Conservation (phyloP, 2,113 vertebrate genomes). For the Nyctibius bracteatus region DNA sequence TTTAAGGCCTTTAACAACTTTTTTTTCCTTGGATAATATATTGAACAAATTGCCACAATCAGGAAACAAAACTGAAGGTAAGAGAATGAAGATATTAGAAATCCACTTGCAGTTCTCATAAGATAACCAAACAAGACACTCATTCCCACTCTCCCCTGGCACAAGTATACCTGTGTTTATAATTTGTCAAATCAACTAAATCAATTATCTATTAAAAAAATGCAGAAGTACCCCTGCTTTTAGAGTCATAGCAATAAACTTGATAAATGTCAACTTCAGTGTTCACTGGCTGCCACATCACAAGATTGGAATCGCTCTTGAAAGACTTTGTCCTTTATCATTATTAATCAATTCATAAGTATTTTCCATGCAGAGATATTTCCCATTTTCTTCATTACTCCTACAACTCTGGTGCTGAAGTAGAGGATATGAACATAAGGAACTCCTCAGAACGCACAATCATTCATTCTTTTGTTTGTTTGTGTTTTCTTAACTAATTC, state of each 20-base stretch:
- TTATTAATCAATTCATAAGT: not conserved
- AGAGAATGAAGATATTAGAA: not conserved
- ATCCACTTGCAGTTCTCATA: not conserved
- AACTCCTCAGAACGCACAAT: not conserved
- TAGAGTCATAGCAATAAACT: not conserved
- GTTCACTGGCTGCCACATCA: not conserved
- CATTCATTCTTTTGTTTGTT: not conserved
- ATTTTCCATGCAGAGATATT: not conserved
- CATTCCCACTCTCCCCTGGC: not conserved
- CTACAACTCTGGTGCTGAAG: not conserved
- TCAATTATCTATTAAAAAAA: not conserved
- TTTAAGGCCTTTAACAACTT: not conserved
- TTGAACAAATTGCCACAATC: not conserved
- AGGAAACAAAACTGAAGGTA: not conserved
- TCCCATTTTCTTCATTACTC: not conserved
- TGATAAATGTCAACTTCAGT: not conserved
- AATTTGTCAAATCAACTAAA: not conserved
- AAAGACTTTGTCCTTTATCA: not conserved
- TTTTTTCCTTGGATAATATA: not conserved
- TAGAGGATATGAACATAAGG: not conserved
- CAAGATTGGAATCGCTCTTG: not conserved
- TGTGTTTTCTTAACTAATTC: not conserved
- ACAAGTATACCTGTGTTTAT: not conserved
- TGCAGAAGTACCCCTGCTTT: not conserved
- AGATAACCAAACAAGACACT: not conserved